Percentiles rank a stretch among this genome's conserved stretches.
These are phyloP conservation scores for Capreolus pygargus DNA, from an alignment of 2,113 vertebrate genomes.

Conservation along the genomic window DNA sequence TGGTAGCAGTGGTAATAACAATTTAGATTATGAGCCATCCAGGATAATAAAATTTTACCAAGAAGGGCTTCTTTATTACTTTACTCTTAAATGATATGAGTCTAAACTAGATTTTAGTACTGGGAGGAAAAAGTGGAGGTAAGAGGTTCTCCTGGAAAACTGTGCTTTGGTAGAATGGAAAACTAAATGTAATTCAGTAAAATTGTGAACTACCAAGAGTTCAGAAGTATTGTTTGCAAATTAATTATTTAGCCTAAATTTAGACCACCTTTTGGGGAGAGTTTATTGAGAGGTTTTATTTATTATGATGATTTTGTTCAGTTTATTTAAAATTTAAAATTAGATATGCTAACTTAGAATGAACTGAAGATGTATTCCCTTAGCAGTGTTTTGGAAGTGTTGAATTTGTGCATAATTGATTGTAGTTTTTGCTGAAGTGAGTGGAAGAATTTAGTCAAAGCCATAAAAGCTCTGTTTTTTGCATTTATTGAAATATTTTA, in stretches of 20 bases:
- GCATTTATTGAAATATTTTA: not conserved
- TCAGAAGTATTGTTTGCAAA: not conserved
- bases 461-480: not conserved
- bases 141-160: not conserved
- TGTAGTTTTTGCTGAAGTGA: not conserved
- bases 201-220: not conserved
- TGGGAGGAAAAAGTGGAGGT: not conserved
- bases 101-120: not conserved
- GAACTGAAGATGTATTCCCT: not conserved
- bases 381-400: not conserved
- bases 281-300: not conserved
- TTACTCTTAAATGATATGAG: not conserved
- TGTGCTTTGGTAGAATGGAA: not conserved
- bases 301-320: not conserved
- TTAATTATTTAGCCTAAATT: not conserved
- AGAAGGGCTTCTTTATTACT: not conserved
- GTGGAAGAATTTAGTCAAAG: not conserved
- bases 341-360: not conserved
- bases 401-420: not conserved
- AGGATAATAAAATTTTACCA: not conserved
- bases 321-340: not conserved
- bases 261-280: not conserved
- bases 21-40: not conserved
- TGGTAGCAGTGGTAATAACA: not conserved
- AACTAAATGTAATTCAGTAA: not conserved